Conservation (phyloP, 2,113 vertebrate species). For the Cygnus atratus region DNA sequence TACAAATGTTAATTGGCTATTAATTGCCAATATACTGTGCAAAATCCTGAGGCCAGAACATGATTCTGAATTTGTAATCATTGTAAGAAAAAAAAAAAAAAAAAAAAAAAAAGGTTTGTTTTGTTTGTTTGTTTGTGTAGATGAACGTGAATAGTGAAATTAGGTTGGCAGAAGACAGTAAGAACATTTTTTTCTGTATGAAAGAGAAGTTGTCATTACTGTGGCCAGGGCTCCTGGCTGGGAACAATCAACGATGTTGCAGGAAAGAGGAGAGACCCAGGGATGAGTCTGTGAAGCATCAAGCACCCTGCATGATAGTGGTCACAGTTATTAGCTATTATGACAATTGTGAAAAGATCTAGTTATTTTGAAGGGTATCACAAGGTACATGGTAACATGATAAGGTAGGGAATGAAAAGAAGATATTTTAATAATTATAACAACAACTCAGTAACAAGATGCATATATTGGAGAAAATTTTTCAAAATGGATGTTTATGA, state of each 20-base stretch:
- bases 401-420: not conserved
- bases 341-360: not conserved
- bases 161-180: not conserved
- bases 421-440: not conserved
- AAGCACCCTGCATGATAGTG: not conserved
- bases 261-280: not conserved
- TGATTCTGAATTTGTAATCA: not conserved
- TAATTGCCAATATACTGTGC: not conserved
- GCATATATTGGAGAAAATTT: not conserved
- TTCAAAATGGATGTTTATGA: not conserved
- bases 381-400: not conserved
- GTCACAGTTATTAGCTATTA: not conserved
- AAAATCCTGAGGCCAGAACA: not conserved
- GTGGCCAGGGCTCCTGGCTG: not conserved
- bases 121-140: not conserved
- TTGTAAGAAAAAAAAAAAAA: not conserved
- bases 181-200: not conserved
- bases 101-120: not conserved
- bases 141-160: not conserved
- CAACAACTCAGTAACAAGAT: not conserved
- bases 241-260: not conserved
- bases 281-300: not conserved
- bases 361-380: not conserved
- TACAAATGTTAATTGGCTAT: not conserved
- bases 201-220: not conserved